Evolutionary conservation across 2,113 vertebrate genomes (phyloP).

Genomic region (Festucalex cinctus): DNA sequence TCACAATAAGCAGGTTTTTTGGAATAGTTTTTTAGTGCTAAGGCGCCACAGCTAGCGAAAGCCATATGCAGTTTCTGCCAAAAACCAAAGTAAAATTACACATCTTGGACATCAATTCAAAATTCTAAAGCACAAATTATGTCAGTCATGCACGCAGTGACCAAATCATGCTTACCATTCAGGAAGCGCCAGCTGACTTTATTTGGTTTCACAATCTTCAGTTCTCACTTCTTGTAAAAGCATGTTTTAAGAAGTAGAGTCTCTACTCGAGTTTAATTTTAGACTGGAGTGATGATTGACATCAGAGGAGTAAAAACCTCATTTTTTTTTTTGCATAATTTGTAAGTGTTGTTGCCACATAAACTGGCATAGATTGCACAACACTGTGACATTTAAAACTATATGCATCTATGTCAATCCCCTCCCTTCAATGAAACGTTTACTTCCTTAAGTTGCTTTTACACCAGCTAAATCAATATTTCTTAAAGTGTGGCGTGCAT

Average conservation of each 20-base stretch:
- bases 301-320: background rate
- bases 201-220: background rate
- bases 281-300: background rate
- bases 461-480: background rate
- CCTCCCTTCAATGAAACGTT: background rate
- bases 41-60: too few species aligned
- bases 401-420: background rate
- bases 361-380: constrained; percentile 26
- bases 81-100: background rate
- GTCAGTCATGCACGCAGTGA: background rate
- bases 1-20: too few species aligned
- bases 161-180: constrained; percentile 12
- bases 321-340: background rate
- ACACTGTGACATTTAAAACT: constrained; percentile 43
- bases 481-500: background rate
- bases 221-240: background rate
- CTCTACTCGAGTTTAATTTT: background rate
- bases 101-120: background rate
- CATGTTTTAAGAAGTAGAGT: background rate
- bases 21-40: too few species aligned
- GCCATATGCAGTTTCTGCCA: background rate
- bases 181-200: constrained; percentile 25
- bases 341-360: background rate
- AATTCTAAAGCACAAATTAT: background rate
- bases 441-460: background rate